These are phyloP conservation scores for Clamator glandarius DNA, from an alignment of 2,797 vertebrate species.

Conservation along the genomic window DNA sequence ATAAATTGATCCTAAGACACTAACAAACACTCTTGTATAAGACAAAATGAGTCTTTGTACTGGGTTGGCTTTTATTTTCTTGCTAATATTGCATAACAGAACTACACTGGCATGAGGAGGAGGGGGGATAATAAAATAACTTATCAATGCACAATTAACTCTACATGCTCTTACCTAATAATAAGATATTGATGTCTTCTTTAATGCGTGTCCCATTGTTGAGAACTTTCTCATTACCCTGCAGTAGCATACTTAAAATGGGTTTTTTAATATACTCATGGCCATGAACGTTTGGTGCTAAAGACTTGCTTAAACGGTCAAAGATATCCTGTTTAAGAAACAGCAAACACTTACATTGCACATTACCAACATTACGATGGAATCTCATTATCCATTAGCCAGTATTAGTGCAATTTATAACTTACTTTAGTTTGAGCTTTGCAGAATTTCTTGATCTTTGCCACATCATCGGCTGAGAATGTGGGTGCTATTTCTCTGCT, in stretches of 20 bases:
- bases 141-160: slow-evolving; percentile 80
- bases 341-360: slow-evolving; percentile 76
- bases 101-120: slow-evolving; percentile 51
- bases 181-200: slow-evolving; percentile 85
- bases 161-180: slow-evolving; percentile 81
- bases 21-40: slow-evolving; percentile 63
- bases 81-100: slow-evolving; percentile 75
- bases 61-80: slow-evolving; percentile 74
- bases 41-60: slow-evolving; percentile 68
- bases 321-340: slow-evolving; percentile 82
- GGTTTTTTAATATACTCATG: slow-evolving; percentile 85
- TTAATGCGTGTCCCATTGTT: slow-evolving; percentile 80
- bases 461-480: slow-evolving; percentile 78
- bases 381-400: slow-evolving; percentile 78
- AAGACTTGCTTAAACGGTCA: slow-evolving; percentile 83
- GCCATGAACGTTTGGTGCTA: slow-evolving; percentile 82
- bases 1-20: slow-evolving; percentile 66
- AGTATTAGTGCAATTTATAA: slow-evolving; percentile 73
- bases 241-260: slow-evolving; percentile 81
- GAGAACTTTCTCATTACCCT: slow-evolving; percentile 83
- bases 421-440: slow-evolving; percentile 82
- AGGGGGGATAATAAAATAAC: slow-evolving; percentile 78
- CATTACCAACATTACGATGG: slow-evolving; percentile 73
- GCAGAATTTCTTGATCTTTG: slow-evolving; percentile 86
- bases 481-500: slow-evolving; percentile 79